Evolutionary conservation across 2,888 invertebrate species (phyloP), one percentile per base, ranked within the genome.

Genomic region (Drosophila anomelani): DNA sequence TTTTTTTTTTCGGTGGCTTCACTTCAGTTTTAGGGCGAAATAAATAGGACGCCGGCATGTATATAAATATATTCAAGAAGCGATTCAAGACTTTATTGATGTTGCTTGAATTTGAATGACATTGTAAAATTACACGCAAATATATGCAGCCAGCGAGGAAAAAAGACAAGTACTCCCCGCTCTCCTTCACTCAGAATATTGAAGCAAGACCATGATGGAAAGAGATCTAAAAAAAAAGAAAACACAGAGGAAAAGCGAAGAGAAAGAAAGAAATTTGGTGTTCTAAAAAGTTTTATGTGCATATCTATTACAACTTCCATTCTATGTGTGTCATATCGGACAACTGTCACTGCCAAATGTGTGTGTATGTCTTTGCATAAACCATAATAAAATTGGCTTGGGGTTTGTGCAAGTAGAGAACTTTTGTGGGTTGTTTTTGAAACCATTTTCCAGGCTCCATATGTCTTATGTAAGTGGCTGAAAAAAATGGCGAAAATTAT

Each of bases 71-170:
- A 77, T 85, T 87, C 56, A 67, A 68, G 47, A 39, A 67, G 47
- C 67, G 67, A 67, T 85, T 76, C 80, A 80, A 80, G 85, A 82
- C 82, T 82, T 85, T 85, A 85, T 85, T 83, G 88, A 83, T 81
- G 88, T 83, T 85, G 75, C 80, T 76, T 77, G 85, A 85, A 87
- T 85, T 85, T 87, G 83, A 82, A 87, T 85, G 88, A 85, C 84
- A 80, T 76, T 85, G 84, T 85, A 79, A 87, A 85, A 85, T 87
- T 87, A 85, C 85, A 82, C 80, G 71, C 70, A 80, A 85, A 85
- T 85, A 71, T 81, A 78, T 81, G 77, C 78, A 85, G 55, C 54
- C 61, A 62, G 51, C 49, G 10, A 38, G 47, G n/a, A 29, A 32
- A 43, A 51, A 51, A 26, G 29, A 43, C 57, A 56, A 58, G 64